Evolutionary conservation across 2,888 invertebrate genomes (phyloP).

Genomic region (Blastobasis adustella): DNA sequence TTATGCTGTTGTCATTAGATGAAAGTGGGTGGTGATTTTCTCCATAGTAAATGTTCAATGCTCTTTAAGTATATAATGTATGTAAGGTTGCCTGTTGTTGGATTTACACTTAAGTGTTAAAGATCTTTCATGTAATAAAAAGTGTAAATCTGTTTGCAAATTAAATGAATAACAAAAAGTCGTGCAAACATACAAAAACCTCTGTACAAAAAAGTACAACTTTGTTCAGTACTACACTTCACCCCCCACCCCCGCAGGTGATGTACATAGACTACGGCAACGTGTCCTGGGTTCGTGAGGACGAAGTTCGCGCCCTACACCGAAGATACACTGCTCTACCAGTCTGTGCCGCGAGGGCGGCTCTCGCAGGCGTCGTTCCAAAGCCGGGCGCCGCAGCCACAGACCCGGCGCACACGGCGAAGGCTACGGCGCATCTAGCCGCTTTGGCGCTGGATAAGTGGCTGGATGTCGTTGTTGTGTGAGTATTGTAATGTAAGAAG

Average conservation of each 20-base stretch:
- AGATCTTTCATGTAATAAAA: too few species aligned
- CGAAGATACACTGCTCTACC: conserved; percentile 68
- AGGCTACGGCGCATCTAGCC: conserved; percentile 29
- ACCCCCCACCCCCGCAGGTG: conserved; percentile 43
- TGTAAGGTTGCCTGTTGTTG: too few species aligned
- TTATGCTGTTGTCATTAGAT: too few species aligned
- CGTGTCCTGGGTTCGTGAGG: conserved; percentile 62
- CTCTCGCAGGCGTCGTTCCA: conserved; percentile 35
- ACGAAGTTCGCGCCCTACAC: conserved; percentile 71
- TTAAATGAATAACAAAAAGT: too few species aligned
- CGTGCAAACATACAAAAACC: too few species aligned
- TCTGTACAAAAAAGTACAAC: too few species aligned
- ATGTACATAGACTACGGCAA: conserved; percentile 83
- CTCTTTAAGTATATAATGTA: too few species aligned
- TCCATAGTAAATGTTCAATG: too few species aligned
- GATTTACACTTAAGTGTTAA: too few species aligned
- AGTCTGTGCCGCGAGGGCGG: conserved; percentile 73
- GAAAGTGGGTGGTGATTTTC: too few species aligned
- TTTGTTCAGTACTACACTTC: neutral
- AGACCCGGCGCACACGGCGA: conserved; percentile 32
- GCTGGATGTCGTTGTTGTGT: conserved; percentile 45
- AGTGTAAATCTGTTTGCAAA: too few species aligned
- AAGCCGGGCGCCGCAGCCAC: conserved; percentile 35
- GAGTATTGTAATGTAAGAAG: conserved; percentile 16
- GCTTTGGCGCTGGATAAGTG: conserved; percentile 24